Evolutionary conservation across 1,140 invertebrate genomes (phyloP), one percentile per base, ranked within the genome.

Genomic region (Trichoplusia ni): DNA sequence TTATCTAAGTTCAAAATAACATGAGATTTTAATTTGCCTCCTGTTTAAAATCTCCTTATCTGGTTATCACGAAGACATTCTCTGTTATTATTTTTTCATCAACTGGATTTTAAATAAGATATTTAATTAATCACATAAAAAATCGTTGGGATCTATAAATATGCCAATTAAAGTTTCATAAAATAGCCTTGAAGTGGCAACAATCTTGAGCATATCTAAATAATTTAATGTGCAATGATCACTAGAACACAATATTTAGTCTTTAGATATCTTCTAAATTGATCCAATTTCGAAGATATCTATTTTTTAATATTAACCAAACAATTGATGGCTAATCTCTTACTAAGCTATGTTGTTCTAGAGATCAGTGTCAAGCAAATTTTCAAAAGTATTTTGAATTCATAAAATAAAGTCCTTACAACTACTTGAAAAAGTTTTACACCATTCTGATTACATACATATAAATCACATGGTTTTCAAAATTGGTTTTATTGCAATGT

Each of bases 1-100:
- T 64, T 70, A 73, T 70, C 67, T 71, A 74, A 75, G 61, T 53
- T 56, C 33, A 65, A 69, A 78, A 69, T 67, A 63, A 60, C 46
- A 64, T 69, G 65, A 78, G 69, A 76, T 71, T 73, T 74, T 25
- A 9, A 47, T 18, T 21, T 46, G 11, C 40, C 42, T 46, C 21
- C 11, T 5, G 13, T 13, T 46, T 16, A 42, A 60, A 42, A 58
- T 18, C 25, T 23, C 27, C 44, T 47, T 29, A 25, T 47, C 44
- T 60, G 21, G 37, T 31, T 4, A 42, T 58, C 54, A 25, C 11
- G 37, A 58, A 16, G 38, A 42, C 18, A 38, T 37, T 4, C 9
- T 23, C 9, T 14, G 9, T 3, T 38, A 6, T 16, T 4, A 3
- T 11, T 16, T 31, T 23, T 7, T 42, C 4, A 14, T 38, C 13